Conservation (phyloP, 1,140 invertebrate genomes). For the Macrobrachium rosenbergii region DNA sequence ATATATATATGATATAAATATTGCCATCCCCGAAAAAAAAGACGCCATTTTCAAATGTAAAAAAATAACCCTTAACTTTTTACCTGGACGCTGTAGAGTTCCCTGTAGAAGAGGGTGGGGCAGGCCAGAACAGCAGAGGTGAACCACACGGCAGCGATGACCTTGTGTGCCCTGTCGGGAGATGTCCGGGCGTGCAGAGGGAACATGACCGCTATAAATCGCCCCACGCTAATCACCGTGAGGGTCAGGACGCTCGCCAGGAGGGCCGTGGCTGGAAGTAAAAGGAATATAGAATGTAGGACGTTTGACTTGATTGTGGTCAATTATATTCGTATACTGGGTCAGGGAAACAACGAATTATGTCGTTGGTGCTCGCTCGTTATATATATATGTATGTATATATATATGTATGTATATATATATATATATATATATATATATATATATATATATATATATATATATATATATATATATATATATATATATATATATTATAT, state of each 20-base stretch:
- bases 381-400: no score
- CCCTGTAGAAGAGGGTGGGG: conserved; percentile 70
- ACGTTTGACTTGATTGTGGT: background rate
- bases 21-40: no score
- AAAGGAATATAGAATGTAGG: background rate
- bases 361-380: no score
- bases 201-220: conserved; percentile 73
- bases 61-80: background rate
- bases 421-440: background rate
- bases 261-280: conserved; percentile 71
- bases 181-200: conserved; percentile 72
- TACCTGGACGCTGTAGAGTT: conserved; percentile 68
- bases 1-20: no score
- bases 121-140: conserved; percentile 69
- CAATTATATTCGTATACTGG: background rate
- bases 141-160: conserved; percentile 71
- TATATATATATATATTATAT: background rate
- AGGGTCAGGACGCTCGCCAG: conserved; percentile 72
- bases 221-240: conserved; percentile 72
- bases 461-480: conserved; percentile 11
- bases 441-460: conserved; percentile 19
- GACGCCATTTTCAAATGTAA: no score
- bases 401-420: background rate
- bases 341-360: no score
- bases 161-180: conserved; percentile 69